Evolutionary conservation across 1,140 invertebrate genomes (phyloP).

Genomic region (Melipona quadrifasciata): DNA sequence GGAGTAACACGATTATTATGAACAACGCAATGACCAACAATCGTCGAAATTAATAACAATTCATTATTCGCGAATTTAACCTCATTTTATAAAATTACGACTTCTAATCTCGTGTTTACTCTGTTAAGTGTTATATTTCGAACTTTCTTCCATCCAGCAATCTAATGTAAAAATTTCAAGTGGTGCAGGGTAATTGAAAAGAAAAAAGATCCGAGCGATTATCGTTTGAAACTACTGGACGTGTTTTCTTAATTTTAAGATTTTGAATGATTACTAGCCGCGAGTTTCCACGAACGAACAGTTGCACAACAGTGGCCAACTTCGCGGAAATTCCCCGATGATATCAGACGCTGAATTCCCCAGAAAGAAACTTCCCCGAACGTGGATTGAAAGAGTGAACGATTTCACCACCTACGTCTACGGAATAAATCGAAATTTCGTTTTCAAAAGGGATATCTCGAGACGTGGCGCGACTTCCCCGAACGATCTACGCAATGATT

Average conservation of each 20-base stretch:
- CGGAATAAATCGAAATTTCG: conserved; percentile 20
- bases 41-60: too few relatives aligned
- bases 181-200: not conserved
- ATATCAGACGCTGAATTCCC: conserved; percentile 34
- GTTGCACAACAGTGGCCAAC: not conserved
- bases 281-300: not conserved
- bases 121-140: too few relatives aligned
- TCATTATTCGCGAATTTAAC: too few relatives aligned
- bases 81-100: too few relatives aligned
- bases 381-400: conserved; percentile 34
- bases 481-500: not conserved
- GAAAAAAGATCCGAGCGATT: not conserved
- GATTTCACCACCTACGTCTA: not conserved
- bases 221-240: not conserved
- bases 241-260: not conserved
- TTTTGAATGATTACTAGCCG: conserved; percentile 29
- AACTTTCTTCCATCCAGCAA: not conserved
- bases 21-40: too few relatives aligned
- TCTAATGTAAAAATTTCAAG: not conserved
- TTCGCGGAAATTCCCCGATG: not conserved
- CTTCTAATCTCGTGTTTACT: too few relatives aligned
- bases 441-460: not conserved
- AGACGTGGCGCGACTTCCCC: not conserved
- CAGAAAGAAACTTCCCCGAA: conserved; percentile 18
- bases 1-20: too few relatives aligned